phyloP scores from a whole-genome alignment of 2,113 vertebrate genomes.

The Orientallactaga bullata region DNA sequence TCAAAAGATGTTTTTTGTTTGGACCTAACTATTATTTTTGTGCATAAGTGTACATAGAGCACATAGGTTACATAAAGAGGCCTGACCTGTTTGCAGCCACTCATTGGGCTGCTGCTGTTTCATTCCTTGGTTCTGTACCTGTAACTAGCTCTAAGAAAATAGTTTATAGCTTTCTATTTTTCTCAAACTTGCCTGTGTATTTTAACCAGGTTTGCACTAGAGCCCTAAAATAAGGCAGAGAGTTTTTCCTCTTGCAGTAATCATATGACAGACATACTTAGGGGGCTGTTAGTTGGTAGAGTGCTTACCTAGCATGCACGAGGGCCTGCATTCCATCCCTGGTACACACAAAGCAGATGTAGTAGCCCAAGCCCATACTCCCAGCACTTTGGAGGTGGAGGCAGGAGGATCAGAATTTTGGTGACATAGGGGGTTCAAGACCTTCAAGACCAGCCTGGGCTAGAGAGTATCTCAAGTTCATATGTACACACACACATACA shows the following conservation, averaged over 20 bases:
- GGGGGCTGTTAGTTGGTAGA: neutral
- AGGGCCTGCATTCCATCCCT: neutral
- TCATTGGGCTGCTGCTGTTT: neutral
- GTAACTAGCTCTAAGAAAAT: neutral
- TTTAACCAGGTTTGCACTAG: slow-evolving; percentile 19
- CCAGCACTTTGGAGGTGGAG: too few relatives aligned
- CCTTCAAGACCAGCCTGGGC: neutral
- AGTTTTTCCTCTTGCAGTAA: slow-evolving; percentile 9
- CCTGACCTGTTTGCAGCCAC: neutral
- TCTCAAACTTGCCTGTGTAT: slow-evolving; percentile 46
- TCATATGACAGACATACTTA: neutral
- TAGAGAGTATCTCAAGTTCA: neutral
- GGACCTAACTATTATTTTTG: neutral
- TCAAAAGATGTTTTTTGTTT: slow-evolving; percentile 47
- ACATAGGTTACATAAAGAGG: neutral
- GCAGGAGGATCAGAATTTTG: too few relatives aligned
- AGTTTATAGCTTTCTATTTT: slow-evolving; percentile 31
- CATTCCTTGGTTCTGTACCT: neutral
- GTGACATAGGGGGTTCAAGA: too few relatives aligned
- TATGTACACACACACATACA: too few relatives aligned
- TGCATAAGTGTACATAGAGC: too few relatives aligned
- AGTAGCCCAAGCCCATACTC: neutral
- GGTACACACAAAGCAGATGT: neutral
- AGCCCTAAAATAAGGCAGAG: slow-evolving; percentile 24
- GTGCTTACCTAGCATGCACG: neutral